phyloP scores from a whole-genome alignment of 2,888 invertebrate species.

The Podabrus alpinus region DNA sequence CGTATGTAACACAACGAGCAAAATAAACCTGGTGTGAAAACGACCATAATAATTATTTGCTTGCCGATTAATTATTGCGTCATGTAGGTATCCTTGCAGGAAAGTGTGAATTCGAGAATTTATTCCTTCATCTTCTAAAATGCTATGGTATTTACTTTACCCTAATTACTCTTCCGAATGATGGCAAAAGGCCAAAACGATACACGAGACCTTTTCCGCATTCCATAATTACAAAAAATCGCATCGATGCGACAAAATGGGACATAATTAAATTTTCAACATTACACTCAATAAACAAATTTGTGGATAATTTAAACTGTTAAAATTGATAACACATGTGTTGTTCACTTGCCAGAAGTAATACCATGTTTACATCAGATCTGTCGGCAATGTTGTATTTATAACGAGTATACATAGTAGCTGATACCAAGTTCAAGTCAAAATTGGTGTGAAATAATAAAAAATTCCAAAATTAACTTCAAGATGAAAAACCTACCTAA shows the following conservation, averaged over 20 bases:
- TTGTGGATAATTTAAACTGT: slow-evolving; percentile 15
- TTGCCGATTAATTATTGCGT: neutral
- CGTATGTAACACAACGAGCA: neutral
- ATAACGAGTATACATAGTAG: neutral
- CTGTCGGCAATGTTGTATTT: slow-evolving; percentile 10
- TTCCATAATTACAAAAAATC: neutral
- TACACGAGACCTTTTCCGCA: neutral
- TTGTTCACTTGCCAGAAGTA: slow-evolving; percentile 12
- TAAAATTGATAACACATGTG: slow-evolving; percentile 24
- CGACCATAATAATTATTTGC: neutral
- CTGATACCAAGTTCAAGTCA: neutral
- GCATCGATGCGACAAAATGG: slow-evolving; percentile 11
- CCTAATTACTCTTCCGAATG: neutral
- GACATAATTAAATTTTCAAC: slow-evolving; percentile 17
- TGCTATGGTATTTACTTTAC: neutral
- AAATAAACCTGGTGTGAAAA: slow-evolving; percentile 1
- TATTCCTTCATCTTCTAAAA: too few species aligned
- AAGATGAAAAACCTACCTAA: neutral
- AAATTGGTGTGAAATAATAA: slow-evolving; percentile 1
- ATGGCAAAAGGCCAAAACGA: neutral
- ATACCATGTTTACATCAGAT: slow-evolving; percentile 13
- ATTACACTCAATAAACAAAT: slow-evolving; percentile 20
- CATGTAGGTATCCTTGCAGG: too few species aligned
- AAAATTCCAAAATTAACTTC: neutral
- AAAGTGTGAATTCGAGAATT: too few species aligned